Evolutionary conservation across 1,140 invertebrate genomes (phyloP).

Genomic region (Scaptodrosophila lebanonensis): DNA sequence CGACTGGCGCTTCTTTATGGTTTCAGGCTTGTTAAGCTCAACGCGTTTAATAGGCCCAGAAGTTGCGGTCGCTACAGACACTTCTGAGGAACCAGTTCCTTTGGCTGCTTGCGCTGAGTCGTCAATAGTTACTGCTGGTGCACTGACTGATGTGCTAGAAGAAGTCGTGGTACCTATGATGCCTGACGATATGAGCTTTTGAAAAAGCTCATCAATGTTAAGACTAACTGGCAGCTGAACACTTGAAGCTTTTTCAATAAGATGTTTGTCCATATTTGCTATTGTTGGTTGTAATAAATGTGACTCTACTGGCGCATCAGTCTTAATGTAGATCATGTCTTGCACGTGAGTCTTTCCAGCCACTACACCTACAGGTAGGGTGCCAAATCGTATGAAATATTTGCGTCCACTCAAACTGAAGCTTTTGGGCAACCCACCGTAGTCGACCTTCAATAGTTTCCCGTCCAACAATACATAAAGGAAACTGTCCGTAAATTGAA

Average conservation of each 20-base stretch:
- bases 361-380: constrained; percentile 85
- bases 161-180: constrained; percentile 81
- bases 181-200: constrained; percentile 89
- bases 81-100: neutral
- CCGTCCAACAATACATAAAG: constrained; percentile 89
- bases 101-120: constrained; percentile 7
- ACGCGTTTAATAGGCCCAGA: constrained; percentile 80
- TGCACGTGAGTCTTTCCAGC: constrained; percentile 84
- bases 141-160: constrained; percentile 4
- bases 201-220: constrained; percentile 89
- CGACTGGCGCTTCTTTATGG: constrained; percentile 86
- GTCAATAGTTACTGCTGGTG: constrained; percentile 12
- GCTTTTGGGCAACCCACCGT: constrained; percentile 94
- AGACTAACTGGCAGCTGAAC: constrained; percentile 77
- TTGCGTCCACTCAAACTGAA: constrained; percentile 87
- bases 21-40: constrained; percentile 83
- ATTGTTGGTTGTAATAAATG: constrained; percentile 4
- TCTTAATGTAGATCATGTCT: constrained; percentile 81
- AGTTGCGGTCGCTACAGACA: constrained; percentile 41
- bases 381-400: constrained; percentile 89
- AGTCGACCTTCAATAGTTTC: constrained; percentile 88
- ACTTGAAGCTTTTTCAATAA: constrained; percentile 9
- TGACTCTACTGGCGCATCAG: constrained; percentile 68
- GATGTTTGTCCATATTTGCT: neutral
- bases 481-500: constrained; percentile 88